Base-by-base conservation (phyloP, 35 echinoderm and acorn worm genomes). In the Amphiura filiformis region DNA sequence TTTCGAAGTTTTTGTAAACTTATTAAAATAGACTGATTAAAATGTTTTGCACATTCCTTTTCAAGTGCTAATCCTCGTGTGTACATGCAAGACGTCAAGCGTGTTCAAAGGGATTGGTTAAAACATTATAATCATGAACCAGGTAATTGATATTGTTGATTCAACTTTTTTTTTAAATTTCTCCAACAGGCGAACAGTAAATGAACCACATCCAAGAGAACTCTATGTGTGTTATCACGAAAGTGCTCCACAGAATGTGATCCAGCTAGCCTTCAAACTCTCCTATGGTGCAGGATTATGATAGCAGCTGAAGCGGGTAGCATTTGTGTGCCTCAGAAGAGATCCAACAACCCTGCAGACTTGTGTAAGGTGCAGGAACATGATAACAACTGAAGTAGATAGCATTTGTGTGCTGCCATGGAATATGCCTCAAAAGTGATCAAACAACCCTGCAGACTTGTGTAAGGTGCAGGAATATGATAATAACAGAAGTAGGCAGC, bases 211-310 rank as follows among this genome's bases (percentile, higher is more conserved):
- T 56, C 86, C 80, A 80, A 90, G 39, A 61, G 95, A 98, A 65
- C 75, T 90, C 9, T 98, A 98, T 76, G 95, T 98, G 44, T 98
- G 92, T 81, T 92, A 98, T 49, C 95, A 98, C 75, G 81, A 98
- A 38, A 94, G 89, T 39, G 85, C 95, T 23, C 82, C 81, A 77
- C 95, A 98, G 80, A 94, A 98, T 78, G 80, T 89, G 32, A 70
- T 98, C 49, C 91, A 98, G 57, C 83, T 98, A 65, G 95, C 95
- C 26, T 98, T 98, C 86, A 98, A 98, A 77, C 56, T 98, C 44
- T 83, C 86, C 1, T 98, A 89, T 87, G 95, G 95, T 57, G 86
- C 81, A 42, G 95, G 89, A 49, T 56, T 92, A 42, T 95, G 83
- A 89, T 49, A 39, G 31, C 0, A 2, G 57, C 22, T 34, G 26